Evolutionary conservation across 2,113 vertebrate species (phyloP).

Genomic region (Heterocephalus glaber): DNA sequence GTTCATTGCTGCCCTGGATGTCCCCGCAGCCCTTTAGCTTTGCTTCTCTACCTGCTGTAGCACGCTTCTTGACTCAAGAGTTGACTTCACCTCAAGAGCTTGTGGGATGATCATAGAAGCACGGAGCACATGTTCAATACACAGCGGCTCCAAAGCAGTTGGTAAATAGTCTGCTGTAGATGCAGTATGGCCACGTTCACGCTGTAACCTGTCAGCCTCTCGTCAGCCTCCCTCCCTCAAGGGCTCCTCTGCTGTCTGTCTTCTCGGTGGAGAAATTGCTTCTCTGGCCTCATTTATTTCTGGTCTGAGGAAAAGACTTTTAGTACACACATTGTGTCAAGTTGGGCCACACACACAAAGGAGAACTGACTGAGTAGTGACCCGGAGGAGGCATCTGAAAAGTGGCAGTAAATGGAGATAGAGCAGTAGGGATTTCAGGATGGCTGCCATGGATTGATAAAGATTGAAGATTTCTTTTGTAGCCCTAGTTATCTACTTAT

Average conservation of each 20-base stretch:
- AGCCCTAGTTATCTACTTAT: background rate
- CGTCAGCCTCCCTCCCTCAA: background rate
- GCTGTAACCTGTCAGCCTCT: background rate
- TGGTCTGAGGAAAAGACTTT: background rate
- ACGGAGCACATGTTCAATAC: background rate
- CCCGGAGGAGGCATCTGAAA: background rate
- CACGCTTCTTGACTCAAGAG: background rate
- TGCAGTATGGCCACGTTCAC: background rate
- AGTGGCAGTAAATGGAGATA: background rate
- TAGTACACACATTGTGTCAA: background rate
- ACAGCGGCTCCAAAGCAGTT: background rate
- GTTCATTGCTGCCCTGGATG: accelerated
- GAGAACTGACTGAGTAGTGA: background rate
- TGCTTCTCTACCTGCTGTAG: background rate
- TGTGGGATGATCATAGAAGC: background rate
- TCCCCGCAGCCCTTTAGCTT: background rate
- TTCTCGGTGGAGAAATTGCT: background rate
- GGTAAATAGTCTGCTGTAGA: background rate
- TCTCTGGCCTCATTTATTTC: background rate
- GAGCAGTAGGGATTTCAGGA: background rate
- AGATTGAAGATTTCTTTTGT: background rate
- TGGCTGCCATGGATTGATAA: background rate
- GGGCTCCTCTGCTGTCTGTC: background rate
- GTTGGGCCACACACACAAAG: background rate
- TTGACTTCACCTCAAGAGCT: background rate